phyloP scores from a whole-genome alignment of 2,797 vertebrate species.

The Platyrinchus mystaceus region DNA sequence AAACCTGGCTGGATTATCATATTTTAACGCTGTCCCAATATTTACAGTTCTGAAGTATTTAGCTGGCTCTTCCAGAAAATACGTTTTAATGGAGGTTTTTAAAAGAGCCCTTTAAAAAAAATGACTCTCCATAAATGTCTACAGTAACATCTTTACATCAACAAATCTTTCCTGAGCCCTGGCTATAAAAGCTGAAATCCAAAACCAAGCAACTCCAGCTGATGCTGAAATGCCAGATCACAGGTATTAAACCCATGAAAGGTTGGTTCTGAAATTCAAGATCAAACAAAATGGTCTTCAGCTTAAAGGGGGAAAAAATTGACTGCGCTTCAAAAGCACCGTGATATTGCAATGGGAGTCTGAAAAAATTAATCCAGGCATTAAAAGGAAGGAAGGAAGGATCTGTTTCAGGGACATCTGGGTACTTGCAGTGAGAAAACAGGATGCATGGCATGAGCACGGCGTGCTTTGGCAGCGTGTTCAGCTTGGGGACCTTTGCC shows the following conservation, averaged over 20 bases:
- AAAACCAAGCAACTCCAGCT: conserved; percentile 5
- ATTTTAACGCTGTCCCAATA: neutral
- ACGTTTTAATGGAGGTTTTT: neutral
- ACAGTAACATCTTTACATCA: neutral
- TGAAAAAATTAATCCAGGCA: neutral
- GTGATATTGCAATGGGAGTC: neutral
- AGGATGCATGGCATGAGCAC: neutral
- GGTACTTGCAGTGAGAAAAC: neutral
- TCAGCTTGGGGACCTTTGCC: neutral
- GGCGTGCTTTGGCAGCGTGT: neutral
- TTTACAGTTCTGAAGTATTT: neutral
- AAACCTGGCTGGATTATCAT: neutral
- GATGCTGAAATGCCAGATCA: conserved; percentile 25
- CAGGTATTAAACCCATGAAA: neutral
- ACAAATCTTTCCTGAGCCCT: neutral
- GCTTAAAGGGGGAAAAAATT: neutral
- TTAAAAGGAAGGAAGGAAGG: neutral
- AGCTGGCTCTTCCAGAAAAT: neutral
- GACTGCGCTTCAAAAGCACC: neutral
- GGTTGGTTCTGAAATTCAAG: conserved; percentile 40
- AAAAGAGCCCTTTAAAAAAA: neutral
- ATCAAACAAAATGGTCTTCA: conserved; percentile 14
- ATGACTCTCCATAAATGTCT: neutral
- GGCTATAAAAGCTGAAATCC: neutral
- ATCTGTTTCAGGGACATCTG: neutral